A percentile compares a stretch with the other conserved stretches of the same genome.
Conservation (phyloP, 2,797 vertebrate genomes). For the Pantherophis vulpinus region DNA sequence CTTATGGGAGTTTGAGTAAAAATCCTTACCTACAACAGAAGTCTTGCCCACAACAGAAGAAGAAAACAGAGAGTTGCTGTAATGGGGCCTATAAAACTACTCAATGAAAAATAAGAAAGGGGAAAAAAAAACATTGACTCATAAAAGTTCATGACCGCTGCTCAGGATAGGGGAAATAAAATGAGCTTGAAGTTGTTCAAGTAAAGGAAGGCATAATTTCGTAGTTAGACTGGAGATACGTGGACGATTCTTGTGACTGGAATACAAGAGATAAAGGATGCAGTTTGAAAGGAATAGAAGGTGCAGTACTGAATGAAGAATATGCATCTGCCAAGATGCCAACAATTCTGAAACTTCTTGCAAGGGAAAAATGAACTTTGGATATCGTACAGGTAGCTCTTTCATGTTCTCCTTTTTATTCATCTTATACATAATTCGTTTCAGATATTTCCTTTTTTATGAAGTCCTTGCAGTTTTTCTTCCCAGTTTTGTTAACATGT, state of each 20-base stretch:
- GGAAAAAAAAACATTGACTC: not conserved
- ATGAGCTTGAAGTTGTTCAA: not conserved
- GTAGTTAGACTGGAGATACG: not conserved
- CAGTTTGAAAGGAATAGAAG: not conserved
- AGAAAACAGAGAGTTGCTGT: not conserved
- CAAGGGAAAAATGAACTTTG: not conserved
- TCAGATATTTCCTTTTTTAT: slow-evolving; percentile 17
- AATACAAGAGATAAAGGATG: not conserved
- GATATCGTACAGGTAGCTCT: not conserved
- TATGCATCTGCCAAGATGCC: not conserved
- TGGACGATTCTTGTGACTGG: not conserved
- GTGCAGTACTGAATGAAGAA: not conserved
- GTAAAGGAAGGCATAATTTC: not conserved
- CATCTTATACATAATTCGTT: slow-evolving; percentile 6
- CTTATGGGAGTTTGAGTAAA: not conserved
- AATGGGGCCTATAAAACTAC: not conserved
- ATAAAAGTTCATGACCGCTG: not conserved
- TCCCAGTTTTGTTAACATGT: not conserved
- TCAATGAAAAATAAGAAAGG: not conserved
- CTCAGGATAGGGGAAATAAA: not conserved
- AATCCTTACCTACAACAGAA: not conserved
- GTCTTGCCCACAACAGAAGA: not conserved
- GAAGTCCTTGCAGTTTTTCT: not conserved
- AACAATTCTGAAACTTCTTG: slow-evolving; percentile 28
- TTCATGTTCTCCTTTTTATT: slow-evolving; percentile 19